These are phyloP conservation scores for Atherix ibis DNA, from an alignment of 2,888 invertebrate genomes.

Conservation along the genomic window DNA sequence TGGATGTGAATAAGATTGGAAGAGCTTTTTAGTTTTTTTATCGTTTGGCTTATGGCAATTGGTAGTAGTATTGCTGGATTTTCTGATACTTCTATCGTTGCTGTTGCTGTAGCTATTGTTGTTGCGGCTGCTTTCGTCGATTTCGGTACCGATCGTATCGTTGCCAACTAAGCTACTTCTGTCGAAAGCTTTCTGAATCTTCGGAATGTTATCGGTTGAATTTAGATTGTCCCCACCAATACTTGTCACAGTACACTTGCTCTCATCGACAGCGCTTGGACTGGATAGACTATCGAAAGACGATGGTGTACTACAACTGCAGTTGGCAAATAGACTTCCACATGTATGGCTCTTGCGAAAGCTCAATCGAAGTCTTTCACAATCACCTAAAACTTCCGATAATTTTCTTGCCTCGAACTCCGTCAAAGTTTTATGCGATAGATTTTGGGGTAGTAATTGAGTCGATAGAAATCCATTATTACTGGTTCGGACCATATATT, in stretches of 20 bases:
- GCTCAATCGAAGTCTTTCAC: conserved; percentile 18
- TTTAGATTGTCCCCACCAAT: no score
- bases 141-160: neutral
- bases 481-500: neutral
- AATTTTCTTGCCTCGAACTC: conserved; percentile 1
- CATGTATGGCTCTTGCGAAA: conserved; percentile 25
- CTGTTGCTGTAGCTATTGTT: neutral
- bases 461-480: neutral
- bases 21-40: conserved; percentile 16
- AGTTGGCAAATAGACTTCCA: conserved; percentile 25
- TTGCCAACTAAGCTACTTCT: no score
- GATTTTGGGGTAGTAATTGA: no score
- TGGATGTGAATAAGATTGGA: conserved; percentile 23
- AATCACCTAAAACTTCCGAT: no score
- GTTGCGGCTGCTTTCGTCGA: neutral
- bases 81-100: neutral
- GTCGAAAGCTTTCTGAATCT: neutral
- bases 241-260: no score
- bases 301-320: conserved; percentile 17
- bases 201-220: neutral
- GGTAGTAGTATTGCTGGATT: neutral
- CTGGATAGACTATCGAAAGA: conserved; percentile 5
- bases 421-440: neutral
- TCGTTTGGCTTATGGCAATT: neutral
- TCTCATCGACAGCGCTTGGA: no score